Conservation (phyloP, 1,140 invertebrate species). For the Ostrea edulis region DNA sequence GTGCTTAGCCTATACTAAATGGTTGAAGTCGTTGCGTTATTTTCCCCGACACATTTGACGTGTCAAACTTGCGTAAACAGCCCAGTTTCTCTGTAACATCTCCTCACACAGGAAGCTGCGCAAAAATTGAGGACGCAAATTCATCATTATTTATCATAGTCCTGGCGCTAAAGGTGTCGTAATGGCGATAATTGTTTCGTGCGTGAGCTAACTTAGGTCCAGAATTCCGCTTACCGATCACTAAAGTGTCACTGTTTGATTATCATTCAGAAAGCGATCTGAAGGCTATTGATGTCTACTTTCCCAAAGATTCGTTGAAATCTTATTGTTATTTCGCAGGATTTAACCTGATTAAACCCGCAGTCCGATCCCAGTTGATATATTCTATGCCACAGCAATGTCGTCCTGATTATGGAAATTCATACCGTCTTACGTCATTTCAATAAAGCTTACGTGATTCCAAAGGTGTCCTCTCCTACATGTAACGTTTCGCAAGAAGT, state of each 20-base stretch:
- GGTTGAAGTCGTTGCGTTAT: not conserved
- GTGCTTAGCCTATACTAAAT: not conserved
- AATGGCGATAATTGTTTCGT: conserved; percentile 14
- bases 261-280: not conserved
- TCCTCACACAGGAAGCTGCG: conserved; percentile 9
- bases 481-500: no score
- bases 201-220: not conserved
- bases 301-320: not conserved
- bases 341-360: no score
- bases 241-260: not conserved
- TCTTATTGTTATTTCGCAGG: no score
- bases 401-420: no score
- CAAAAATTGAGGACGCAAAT: conserved; percentile 21
- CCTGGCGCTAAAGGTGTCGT: not conserved
- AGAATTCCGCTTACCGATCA: not conserved
- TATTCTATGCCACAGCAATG: no score
- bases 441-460: no score
- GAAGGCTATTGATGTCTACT: not conserved
- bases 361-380: no score
- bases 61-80: not conserved
- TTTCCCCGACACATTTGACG: not conserved
- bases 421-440: no score
- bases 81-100: not conserved
- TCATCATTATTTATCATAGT: conserved; percentile 28
- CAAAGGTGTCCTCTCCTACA: no score